These are phyloP conservation scores for Meloidogyne hapla DNA, from an alignment of 1,140 invertebrate species.

Conservation along the genomic window DNA sequence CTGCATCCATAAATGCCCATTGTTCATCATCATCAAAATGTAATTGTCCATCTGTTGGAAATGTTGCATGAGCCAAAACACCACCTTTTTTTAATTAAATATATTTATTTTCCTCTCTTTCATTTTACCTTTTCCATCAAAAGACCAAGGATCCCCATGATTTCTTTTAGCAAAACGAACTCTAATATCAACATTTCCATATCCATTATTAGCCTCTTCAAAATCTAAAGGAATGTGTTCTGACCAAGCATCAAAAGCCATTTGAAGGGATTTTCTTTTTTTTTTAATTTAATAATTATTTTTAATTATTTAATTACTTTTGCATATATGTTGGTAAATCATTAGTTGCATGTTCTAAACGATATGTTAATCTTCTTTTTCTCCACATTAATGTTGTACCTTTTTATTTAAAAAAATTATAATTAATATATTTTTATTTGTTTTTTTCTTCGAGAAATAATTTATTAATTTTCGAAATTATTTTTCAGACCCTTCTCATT, in stretches of 20 bases:
- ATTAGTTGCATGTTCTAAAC: slow-evolving; percentile 48
- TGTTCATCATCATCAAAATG: slow-evolving; percentile 63
- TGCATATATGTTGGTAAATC: slow-evolving; percentile 52
- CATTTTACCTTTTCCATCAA: slow-evolving; percentile 56
- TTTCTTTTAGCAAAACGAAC: slow-evolving; percentile 54
- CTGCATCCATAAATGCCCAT: slow-evolving; percentile 56
- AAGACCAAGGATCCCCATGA: slow-evolving; percentile 61
- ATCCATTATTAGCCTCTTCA: slow-evolving; percentile 30
- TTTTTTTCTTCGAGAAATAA: too few relatives aligned
- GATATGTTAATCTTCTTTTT: slow-evolving; percentile 56
- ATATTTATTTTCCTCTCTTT: background rate
- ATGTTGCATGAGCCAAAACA: slow-evolving; percentile 60
- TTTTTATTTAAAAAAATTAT: background rate
- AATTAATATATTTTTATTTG: too few relatives aligned
- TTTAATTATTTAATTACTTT: slow-evolving; percentile 24
- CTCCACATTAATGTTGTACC: slow-evolving; percentile 51
- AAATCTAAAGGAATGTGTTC: slow-evolving; percentile 51
- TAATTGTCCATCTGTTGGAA: slow-evolving; percentile 58
- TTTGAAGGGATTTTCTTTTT: slow-evolving; percentile 48
- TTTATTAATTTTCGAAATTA: too few relatives aligned
- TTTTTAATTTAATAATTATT: background rate
- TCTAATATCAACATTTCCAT: slow-evolving; percentile 57
- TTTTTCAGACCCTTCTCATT: too few relatives aligned
- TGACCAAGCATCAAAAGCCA: slow-evolving; percentile 58
- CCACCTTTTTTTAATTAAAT: slow-evolving; percentile 46